Conservation (phyloP, 1,140 invertebrate genomes). For the Rhopalosiphum maidis region DNA sequence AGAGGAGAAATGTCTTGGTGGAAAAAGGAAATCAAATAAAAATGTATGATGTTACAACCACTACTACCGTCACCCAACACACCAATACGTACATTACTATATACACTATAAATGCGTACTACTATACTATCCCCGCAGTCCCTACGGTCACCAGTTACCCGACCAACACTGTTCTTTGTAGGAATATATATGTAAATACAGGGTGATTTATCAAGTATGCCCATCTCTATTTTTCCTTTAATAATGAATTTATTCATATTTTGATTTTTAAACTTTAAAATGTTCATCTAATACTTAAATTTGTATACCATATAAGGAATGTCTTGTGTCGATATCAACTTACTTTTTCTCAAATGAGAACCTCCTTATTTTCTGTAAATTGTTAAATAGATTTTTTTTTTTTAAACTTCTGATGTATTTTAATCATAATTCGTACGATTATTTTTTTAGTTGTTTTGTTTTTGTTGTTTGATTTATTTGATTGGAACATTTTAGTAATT, state of each 20-base stretch:
- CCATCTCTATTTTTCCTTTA: neutral
- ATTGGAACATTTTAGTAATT: too few relatives aligned
- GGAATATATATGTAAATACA: neutral
- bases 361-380: neutral
- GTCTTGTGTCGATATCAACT: neutral
- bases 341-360: neutral
- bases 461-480: too few relatives aligned
- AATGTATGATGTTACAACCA: neutral
- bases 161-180: neutral
- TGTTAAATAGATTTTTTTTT: neutral
- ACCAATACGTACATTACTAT: neutral
- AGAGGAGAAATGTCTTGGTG: neutral
- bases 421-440: neutral
- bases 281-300: neutral
- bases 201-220: neutral
- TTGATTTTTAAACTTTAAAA: neutral
- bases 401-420: neutral
- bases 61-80: neutral
- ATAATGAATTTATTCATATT: neutral
- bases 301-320: neutral
- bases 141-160: constrained; percentile 27
- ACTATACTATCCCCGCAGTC: neutral
- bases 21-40: constrained; percentile 46
- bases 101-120: neutral
- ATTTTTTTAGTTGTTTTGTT: neutral